These are phyloP conservation scores for Myodes glareolus DNA, from an alignment of 2,113 vertebrate species.

Conservation along the genomic window DNA sequence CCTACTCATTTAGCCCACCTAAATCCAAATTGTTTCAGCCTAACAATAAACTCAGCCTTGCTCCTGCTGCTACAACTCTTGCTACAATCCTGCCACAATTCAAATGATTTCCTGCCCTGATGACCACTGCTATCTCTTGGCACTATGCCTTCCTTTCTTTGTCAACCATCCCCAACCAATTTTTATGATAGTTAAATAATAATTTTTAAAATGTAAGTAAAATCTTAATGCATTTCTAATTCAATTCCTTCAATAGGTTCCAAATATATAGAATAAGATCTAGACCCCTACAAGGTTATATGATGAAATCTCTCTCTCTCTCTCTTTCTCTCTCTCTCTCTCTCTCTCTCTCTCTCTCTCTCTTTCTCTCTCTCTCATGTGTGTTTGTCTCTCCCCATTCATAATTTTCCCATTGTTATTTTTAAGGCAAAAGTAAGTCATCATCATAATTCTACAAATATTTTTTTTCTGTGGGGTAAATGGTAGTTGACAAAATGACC, in stretches of 20 bases:
- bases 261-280: constrained; percentile 7
- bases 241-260: background rate
- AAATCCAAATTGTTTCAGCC: background rate
- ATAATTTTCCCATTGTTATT: background rate
- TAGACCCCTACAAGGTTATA: constrained; percentile 9
- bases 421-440: background rate
- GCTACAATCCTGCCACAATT: background rate
- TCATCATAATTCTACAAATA: background rate
- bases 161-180: background rate
- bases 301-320: background rate
- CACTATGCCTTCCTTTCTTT: background rate
- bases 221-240: constrained; percentile 24
- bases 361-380: too few species aligned
- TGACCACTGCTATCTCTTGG: background rate
- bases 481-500: background rate
- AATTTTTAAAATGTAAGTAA: constrained; percentile 23
- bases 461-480: background rate
- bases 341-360: too few species aligned
- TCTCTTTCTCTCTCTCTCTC: too few species aligned
- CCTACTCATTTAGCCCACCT: background rate
- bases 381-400: background rate
- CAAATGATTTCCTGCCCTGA: background rate
- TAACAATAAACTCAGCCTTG: background rate
- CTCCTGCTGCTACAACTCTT: background rate
- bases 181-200: background rate